Evolutionary conservation across 2,888 invertebrate genomes (phyloP), one percentile per base, ranked within the genome.

Genomic region (Lasius fuliginosus): DNA sequence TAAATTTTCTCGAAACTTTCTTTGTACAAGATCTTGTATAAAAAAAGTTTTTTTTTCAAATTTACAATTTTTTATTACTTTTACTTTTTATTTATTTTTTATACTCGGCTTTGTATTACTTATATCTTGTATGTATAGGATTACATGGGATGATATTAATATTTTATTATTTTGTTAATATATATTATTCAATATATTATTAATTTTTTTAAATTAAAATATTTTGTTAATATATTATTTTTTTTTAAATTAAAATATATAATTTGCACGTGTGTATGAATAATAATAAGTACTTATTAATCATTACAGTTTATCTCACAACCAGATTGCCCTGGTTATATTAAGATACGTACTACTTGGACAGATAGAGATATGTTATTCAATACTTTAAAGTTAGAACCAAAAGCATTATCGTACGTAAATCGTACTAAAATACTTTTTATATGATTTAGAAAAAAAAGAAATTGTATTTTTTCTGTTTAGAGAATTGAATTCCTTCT

Each of bases 401-500:
- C 12, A 0, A 11, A 27, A 3, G 56, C 30, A 69, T 33, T 3
- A 33, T 1, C 0, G 77, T 79, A 79, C 0, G 77, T 79, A 79
- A 58, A 33, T 67, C 36, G 3, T 46, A 27, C 27, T 36, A 46
- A 74, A 74, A 8, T n/a, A 1, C 11, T 33, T 40, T 53, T 15
- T 33, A 27, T 46, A 18, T 36, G 9, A 15, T 67, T 53, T 67
- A 53, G 36, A 65, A 76, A 23, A 27, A 53, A 58, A 0, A 33
- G n/a, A 27, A 60, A 67, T 18, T 58, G 15, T 23, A 11, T 23
- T 42, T 23, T 67, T 42, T 69, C 27, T 58, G 4, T 83, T 95
- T 84, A 95, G 95, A 87, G 92, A 94, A 0, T 94, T 95, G 0
- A 90, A 94, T 0, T 95, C 94, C 0, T 95, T 96, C 95, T 92